Percentiles rank a stretch among this genome's conserved stretches.
phyloP scores from a whole-genome alignment of 2,113 vertebrate species.

The Mystacornis crossleyi region DNA sequence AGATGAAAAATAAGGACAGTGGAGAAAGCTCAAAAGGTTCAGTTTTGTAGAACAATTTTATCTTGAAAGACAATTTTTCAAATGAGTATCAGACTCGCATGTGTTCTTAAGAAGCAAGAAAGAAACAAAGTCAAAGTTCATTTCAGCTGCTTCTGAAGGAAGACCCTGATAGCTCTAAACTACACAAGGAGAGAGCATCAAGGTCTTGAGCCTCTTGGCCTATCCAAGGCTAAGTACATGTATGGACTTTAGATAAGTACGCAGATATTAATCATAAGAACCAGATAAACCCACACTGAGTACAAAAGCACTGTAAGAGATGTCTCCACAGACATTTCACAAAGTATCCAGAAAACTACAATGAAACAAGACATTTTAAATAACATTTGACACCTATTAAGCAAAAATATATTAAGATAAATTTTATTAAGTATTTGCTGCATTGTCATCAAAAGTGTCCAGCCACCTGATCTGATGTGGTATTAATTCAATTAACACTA shows the following conservation, averaged over 20 bases:
- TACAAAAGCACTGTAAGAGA: background rate
- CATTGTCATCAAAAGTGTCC: background rate
- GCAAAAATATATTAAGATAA: background rate
- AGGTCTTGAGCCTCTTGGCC: background rate
- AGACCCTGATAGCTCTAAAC: background rate
- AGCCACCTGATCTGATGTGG: background rate
- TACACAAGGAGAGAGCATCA: background rate
- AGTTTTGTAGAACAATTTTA: background rate
- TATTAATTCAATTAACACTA: background rate
- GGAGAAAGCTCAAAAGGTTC: background rate
- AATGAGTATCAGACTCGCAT: background rate
- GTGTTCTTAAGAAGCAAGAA: background rate
- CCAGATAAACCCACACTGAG: background rate
- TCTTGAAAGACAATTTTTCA: background rate
- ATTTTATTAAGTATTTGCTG: background rate
- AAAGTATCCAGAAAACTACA: background rate
- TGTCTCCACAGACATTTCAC: background rate
- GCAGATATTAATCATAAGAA: background rate
- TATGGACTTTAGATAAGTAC: background rate
- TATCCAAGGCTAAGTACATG: background rate
- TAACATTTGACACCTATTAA: rapidly evolving
- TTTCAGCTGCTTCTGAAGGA: background rate
- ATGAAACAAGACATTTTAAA: background rate
- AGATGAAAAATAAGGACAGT: background rate
- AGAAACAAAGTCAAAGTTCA: background rate